A percentile compares a stretch with the other conserved stretches of the same genome.
phyloP scores from a whole-genome alignment of 2,888 invertebrate genomes.

The Coenonympha arcania region DNA sequence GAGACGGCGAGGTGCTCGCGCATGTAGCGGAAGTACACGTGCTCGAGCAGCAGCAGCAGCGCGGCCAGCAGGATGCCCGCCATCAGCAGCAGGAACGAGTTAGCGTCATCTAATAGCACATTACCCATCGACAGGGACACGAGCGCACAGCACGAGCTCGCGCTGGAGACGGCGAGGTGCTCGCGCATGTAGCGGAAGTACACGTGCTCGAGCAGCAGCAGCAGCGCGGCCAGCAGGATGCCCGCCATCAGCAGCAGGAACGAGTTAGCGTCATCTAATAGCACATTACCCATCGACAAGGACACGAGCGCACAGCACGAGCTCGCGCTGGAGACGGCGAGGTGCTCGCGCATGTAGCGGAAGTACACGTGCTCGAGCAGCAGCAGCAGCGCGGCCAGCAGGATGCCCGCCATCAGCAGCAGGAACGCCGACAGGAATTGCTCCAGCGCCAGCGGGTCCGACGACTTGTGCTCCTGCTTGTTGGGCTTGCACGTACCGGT shows the following conservation, averaged over 20 bases:
- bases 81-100: constrained; percentile 95
- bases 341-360: constrained; percentile 89
- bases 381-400: constrained; percentile 89
- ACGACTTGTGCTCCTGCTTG: constrained; percentile 91
- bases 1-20: constrained; percentile 89
- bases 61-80: constrained; percentile 94
- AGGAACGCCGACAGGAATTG: constrained; percentile 99
- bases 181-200: constrained; percentile 95
- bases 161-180: constrained; percentile 89
- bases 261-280: too few species aligned
- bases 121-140: constrained; percentile 91
- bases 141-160: constrained; percentile 93
- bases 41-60: constrained; percentile 89
- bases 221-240: constrained; percentile 89
- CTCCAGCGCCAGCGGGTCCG: constrained; percentile 90
- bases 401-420: constrained; percentile 93
- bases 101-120: too few species aligned
- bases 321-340: constrained; percentile 90
- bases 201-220: constrained; percentile 91
- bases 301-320: constrained; percentile 96
- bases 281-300: constrained; percentile 82
- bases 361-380: constrained; percentile 96
- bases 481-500: constrained; percentile 96
- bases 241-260: constrained; percentile 96
- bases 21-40: constrained; percentile 95